phyloP scores from a whole-genome alignment of 2,113 vertebrate species.

The Alaudala cheleensis region DNA sequence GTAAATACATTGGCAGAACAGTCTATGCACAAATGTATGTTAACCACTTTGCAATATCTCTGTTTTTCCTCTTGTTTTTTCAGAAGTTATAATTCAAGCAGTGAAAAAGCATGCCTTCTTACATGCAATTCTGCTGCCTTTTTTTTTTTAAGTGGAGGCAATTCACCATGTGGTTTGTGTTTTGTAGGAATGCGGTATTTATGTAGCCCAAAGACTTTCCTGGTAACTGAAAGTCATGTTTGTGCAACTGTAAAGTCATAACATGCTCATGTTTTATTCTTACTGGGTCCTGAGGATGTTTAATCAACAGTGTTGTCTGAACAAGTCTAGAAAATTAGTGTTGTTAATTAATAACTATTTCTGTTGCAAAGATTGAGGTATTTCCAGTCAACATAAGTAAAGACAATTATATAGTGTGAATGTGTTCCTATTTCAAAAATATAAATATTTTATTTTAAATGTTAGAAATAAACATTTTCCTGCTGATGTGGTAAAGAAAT shows the following conservation, averaged over 20 bases:
- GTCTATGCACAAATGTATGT: not conserved
- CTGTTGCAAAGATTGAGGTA: not conserved
- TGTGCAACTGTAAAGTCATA: slow-evolving; percentile 5
- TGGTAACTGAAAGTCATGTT: slow-evolving; percentile 7
- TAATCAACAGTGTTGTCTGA: slow-evolving; percentile 19
- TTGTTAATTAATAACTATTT: slow-evolving; percentile 19
- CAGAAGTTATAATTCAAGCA: not conserved
- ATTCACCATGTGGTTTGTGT: not conserved
- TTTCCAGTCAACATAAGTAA: not conserved
- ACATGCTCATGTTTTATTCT: not conserved
- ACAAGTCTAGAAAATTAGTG: slow-evolving; percentile 37
- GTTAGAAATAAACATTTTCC: not conserved
- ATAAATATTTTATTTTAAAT: not conserved
- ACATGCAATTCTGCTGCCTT: not conserved
- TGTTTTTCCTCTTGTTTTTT: not conserved
- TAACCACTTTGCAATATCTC: not conserved
- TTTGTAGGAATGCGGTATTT: not conserved
- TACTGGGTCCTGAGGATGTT: slow-evolving; percentile 17
- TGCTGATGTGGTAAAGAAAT: not conserved
- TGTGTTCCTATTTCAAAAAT: not conserved
- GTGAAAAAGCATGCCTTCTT: not conserved
- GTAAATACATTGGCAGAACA: not conserved
- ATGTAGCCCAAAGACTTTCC: not conserved
- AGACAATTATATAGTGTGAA: not conserved
- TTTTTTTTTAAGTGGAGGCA: not conserved